Evolutionary conservation across 23 tunicate species (phyloP), one percentile per base, ranked within the genome.

Genomic region (Diplosoma virens): DNA sequence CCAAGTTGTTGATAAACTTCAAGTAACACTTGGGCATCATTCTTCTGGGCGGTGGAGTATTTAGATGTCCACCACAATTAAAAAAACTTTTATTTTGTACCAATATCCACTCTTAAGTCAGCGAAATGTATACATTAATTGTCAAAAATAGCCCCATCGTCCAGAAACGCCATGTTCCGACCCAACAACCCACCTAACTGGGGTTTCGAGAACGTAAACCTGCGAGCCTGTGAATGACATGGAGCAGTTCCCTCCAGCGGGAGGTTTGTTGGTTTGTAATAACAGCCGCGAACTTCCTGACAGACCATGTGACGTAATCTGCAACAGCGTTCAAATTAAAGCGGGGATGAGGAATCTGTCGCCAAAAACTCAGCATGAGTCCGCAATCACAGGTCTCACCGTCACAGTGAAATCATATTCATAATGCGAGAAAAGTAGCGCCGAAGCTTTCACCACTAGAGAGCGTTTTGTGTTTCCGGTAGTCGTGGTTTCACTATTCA

Each of bases 131-230:
- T n/a, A n/a, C n/a, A n/a, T n/a, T n/a, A n/a, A n/a, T n/a, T n/a
- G n/a, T n/a, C n/a, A n/a, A n/a, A n/a, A n/a, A n/a, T n/a, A n/a
- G n/a, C n/a, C n/a, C n/a, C n/a, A n/a, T n/a, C n/a, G n/a, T n/a
- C n/a, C n/a, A n/a, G n/a, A n/a, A n/a, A n/a, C n/a, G n/a, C n/a
- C n/a, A n/a, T n/a, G n/a, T n/a, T n/a, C n/a, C n/a, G n/a, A n/a
- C n/a, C n/a, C 7, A 58, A 32, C 7, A 32, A 30, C 79, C 79
- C 67, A 90, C 97, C 66, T 35, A 2, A 92, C 97, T 17, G 81
- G 84, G 21, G 97, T 92, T 50, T 92, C 97, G 14, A 92, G 77
- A 5, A 85, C 97, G 81, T 92, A 92, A 33, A 85, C 73, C 29
- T 80, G 82, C n/a, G 55, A 67, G 30, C 81, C 82, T 48, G 60